Percentiles rank a stretch among this genome's conserved stretches.
phyloP scores from a whole-genome alignment of 2,113 vertebrate species.

The Nothocercus julius region DNA sequence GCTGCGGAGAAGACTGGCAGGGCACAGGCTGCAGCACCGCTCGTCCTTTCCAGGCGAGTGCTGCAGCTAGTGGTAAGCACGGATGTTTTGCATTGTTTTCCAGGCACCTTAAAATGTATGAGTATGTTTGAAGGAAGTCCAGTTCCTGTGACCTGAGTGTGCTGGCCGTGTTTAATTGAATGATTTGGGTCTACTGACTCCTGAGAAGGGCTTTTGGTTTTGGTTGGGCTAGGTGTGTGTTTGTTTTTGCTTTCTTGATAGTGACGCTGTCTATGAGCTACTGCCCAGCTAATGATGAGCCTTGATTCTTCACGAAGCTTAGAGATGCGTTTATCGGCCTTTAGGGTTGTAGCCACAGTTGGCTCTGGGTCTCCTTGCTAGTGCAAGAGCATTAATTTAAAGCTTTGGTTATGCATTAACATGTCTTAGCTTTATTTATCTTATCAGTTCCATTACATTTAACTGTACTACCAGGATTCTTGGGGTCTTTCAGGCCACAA shows the following conservation, averaged over 20 bases:
- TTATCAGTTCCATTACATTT: background rate
- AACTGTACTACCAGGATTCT: background rate
- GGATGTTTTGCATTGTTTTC: background rate
- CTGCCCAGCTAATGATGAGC: background rate
- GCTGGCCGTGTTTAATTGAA: background rate
- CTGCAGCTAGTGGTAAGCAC: background rate
- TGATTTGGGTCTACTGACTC: background rate
- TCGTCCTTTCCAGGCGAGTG: background rate
- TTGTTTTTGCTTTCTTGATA: background rate
- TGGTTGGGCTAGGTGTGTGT: no score
- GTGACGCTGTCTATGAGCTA: background rate
- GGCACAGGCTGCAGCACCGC: background rate
- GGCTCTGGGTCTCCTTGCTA: background rate
- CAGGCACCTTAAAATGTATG: background rate
- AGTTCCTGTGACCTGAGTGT: background rate
- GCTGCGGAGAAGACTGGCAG: background rate
- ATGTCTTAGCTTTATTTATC: background rate
- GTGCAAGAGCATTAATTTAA: background rate
- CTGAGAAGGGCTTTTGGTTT: background rate
- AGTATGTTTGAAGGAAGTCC: background rate
- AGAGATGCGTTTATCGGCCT: fast-evolving
- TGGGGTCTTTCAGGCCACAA: fast-evolving
- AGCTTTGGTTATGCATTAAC: background rate
- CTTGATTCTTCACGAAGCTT: background rate
- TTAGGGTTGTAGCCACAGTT: background rate